Base-by-base conservation (phyloP, 2,797 vertebrate genomes). In the Rhinophrynus dorsalis region DNA sequence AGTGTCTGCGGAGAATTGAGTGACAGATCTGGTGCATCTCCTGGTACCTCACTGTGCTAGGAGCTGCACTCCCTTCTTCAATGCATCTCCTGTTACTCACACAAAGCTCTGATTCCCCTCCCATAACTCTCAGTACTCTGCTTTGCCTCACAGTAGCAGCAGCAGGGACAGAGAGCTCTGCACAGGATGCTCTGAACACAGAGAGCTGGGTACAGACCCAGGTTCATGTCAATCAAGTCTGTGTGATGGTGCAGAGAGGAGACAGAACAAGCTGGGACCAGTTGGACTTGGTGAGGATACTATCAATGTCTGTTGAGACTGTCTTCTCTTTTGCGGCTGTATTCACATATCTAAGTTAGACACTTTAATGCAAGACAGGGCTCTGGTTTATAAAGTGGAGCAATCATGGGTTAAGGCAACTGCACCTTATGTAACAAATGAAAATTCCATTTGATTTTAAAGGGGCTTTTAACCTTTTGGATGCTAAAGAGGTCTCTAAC, bases 61-160 rank as follows among this genome's bases (percentile, higher is more conserved):
- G 26, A 62, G 33, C 42, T 50, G 24, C 42, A 58, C 51, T 64
- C 63, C 32, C n/a, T 47, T 51, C 38, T 50, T 33, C 15, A 50
- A 26, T 42, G 23, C 38, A 38, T 40, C 15, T 37, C 18, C 61
- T 51, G 52, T 24, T 52, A 33, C 61, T 32, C 33, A 48, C 38
- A 35, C 21, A 50, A 30, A 40, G 13, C 42, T 65, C 23, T 37
- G 13, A 11, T 50, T 64, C 61, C 48, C 67, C 69, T 73, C 69
- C 69, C 69, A 59, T 63, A 32, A 42, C 23, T 55, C 17, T 23
- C 52, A 11, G 5, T 32, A 44, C 61, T 58, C 27, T 40, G 55
- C 44, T 18, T 52, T 42, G 50, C 30, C 5, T 54, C 40, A 29
- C 55, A 52, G 44, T 30, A 44, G 42, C 67, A 42, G 52, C 52